Conservation (phyloP, 2,113 vertebrate species). For the Channa maculata region DNA sequence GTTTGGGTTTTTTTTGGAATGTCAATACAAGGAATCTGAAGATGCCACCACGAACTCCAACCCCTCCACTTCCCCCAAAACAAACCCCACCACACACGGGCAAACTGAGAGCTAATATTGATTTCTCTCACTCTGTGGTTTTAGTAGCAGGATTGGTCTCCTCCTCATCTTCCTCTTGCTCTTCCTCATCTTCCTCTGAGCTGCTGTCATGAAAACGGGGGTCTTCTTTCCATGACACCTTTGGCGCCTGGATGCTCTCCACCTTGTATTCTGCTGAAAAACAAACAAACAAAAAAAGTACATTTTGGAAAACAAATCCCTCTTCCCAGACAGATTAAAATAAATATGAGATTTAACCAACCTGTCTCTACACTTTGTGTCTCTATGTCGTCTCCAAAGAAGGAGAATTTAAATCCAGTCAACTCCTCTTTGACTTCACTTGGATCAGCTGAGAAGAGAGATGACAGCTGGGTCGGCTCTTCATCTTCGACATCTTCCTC, state of each 20-base stretch:
- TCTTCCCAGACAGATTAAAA: not conserved
- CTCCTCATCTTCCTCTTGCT: slow-evolving; percentile 46
- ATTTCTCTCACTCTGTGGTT: slow-evolving; percentile 76
- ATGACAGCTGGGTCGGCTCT: not conserved
- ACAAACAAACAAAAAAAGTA: too few species aligned
- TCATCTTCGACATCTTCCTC: slow-evolving; percentile 15
- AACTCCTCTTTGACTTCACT: slow-evolving; percentile 18
- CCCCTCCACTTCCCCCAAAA: too few species aligned
- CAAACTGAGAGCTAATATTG: too few species aligned
- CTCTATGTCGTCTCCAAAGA: slow-evolving; percentile 82
- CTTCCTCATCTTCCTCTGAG: slow-evolving; percentile 86
- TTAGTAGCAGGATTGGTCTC: slow-evolving; percentile 3
- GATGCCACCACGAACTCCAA: too few species aligned
- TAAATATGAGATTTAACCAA: slow-evolving; percentile 18
- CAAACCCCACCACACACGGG: too few species aligned
- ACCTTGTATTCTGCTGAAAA: slow-evolving; percentile 80
- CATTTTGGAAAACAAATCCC: too few species aligned
- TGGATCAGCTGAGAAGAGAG: slow-evolving; percentile 20
- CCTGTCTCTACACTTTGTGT: slow-evolving; percentile 60
- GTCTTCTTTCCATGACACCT: slow-evolving; percentile 87
- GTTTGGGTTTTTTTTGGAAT: too few species aligned
- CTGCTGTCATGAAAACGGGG: slow-evolving; percentile 91
- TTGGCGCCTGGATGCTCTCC: slow-evolving; percentile 80
- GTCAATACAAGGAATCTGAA: too few species aligned
- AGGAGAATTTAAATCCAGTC: slow-evolving; percentile 89